Percentiles rank a stretch among this genome's conserved stretches.
Evolutionary conservation across 1,140 invertebrate genomes (phyloP).

Genomic region (Rhagoletis zephyria): DNA sequence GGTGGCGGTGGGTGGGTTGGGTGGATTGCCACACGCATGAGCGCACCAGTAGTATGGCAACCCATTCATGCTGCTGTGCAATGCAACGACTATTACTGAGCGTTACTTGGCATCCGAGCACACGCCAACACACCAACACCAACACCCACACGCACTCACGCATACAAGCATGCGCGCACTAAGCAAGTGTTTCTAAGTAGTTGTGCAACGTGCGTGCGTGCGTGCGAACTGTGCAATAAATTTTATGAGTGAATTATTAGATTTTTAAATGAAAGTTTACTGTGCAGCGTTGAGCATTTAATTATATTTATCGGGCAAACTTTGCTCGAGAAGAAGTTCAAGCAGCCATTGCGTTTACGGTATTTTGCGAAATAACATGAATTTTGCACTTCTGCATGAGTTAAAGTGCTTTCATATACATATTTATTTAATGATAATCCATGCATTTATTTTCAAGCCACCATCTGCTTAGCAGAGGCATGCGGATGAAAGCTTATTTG

Average conservation of each 20-base stretch:
- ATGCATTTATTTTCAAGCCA: background rate
- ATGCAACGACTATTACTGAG: background rate
- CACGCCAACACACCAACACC: background rate
- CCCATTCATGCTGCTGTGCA: background rate
- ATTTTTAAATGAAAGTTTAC: constrained; percentile 43
- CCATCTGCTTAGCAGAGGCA: background rate
- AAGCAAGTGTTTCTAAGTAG: background rate
- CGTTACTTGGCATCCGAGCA: background rate
- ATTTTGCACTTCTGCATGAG: background rate
- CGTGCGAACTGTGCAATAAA: constrained; percentile 13
- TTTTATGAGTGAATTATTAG: constrained; percentile 52
- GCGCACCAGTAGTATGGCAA: background rate
- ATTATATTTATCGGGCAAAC: constrained; percentile 48
- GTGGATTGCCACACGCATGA: constrained; percentile 2
- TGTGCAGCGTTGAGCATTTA: constrained; percentile 25
- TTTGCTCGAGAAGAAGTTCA: constrained; percentile 23
- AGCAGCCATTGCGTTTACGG: background rate
- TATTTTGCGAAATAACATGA: background rate
- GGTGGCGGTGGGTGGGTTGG: background rate
- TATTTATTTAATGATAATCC: constrained; percentile 19
- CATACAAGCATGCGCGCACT: background rate
- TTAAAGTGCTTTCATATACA: background rate
- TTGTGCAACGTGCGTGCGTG: constrained; percentile 16
- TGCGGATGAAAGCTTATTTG: too few relatives aligned
- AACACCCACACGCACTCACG: background rate